phyloP scores from a whole-genome alignment of 2,797 vertebrate species.

The Chromobotia macracanthus region DNA sequence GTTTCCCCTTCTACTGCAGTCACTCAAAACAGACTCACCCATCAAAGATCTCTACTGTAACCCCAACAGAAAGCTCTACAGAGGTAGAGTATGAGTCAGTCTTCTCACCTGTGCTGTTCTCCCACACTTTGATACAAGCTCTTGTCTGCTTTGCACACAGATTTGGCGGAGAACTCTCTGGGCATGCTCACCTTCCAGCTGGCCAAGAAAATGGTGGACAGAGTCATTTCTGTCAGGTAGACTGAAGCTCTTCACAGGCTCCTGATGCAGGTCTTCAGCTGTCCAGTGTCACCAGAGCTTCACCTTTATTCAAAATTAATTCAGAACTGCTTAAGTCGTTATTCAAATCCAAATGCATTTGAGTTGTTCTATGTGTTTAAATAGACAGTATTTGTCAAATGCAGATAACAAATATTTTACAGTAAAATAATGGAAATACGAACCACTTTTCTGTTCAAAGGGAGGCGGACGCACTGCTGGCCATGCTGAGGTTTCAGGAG shows the following conservation, averaged over 20 bases:
- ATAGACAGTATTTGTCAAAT: too few species aligned
- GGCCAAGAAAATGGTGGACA: conserved; percentile 86
- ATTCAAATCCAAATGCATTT: not conserved
- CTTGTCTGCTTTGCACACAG: conserved; percentile 67
- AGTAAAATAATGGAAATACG: too few species aligned
- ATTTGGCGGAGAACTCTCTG: conserved; percentile 81
- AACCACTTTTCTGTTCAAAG: conserved; percentile 55
- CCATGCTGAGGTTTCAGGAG: conserved; percentile 89
- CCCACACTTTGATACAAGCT: not conserved
- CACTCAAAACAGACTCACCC: conserved; percentile 80
- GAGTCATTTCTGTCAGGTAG: conserved; percentile 86
- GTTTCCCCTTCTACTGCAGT: conserved; percentile 82
- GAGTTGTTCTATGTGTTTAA: not conserved
- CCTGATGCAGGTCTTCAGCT: not conserved
- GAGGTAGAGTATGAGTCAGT: conserved; percentile 72
- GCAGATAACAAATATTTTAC: too few species aligned
- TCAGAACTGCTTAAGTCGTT: not conserved
- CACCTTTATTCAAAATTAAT: not conserved
- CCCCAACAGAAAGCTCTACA: conserved; percentile 82
- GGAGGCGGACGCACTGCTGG: conserved; percentile 83
- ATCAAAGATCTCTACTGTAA: conserved; percentile 75
- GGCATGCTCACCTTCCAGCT: conserved; percentile 82
- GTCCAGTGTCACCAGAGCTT: not conserved
- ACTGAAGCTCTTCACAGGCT: not conserved
- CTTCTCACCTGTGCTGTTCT: not conserved